These are phyloP conservation scores for Notarius quadriscutis DNA, from an alignment of 2,113 vertebrate species.

Conservation along the genomic window DNA sequence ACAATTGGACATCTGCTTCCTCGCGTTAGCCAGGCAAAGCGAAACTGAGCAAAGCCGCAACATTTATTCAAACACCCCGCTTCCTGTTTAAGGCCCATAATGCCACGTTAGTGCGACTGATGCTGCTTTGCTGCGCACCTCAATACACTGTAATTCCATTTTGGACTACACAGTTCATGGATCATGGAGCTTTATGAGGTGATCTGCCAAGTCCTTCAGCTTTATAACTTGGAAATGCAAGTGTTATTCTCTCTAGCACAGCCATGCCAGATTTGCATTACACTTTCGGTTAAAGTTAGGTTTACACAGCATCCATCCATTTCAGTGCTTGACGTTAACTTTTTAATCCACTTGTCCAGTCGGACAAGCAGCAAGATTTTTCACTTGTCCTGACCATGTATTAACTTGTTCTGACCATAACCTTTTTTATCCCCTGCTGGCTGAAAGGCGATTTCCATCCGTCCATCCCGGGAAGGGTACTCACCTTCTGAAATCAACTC, in stretches of 20 bases:
- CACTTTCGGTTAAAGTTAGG: background rate
- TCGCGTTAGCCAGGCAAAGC: background rate
- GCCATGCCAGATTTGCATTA: background rate
- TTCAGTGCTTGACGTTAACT: no score
- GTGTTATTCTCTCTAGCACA: background rate
- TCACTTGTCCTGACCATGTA: no score
- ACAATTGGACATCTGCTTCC: constrained; percentile 42
- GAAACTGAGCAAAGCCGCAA: background rate
- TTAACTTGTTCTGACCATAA: no score
- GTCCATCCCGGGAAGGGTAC: no score
- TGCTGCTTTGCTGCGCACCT: background rate
- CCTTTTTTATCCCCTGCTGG: no score
- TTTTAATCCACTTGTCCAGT: no score
- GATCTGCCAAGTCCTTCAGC: background rate
- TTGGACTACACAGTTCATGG: background rate
- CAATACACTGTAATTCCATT: background rate
- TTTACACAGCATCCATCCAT: background rate
- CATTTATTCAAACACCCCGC: constrained; percentile 5
- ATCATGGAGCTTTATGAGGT: background rate
- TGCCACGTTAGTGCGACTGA: background rate
- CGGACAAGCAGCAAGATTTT: no score
- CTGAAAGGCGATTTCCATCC: no score
- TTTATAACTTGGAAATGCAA: background rate
- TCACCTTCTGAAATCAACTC: no score
- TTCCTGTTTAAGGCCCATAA: constrained; percentile 2